phyloP scores from a whole-genome alignment of 2,888 invertebrate genomes.

The Belgica antarctica region DNA sequence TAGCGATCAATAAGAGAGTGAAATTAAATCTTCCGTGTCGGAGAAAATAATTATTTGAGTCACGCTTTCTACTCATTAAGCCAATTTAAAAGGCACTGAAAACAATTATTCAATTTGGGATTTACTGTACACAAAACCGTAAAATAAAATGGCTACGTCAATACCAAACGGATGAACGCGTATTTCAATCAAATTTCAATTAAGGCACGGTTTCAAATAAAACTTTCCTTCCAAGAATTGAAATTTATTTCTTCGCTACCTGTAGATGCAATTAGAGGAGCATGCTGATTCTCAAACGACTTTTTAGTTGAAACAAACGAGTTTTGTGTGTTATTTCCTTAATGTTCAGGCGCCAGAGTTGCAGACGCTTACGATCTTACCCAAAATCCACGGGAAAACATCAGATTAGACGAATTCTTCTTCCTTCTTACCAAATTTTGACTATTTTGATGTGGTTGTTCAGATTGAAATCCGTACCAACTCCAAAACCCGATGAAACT shows the following conservation, averaged over 20 bases:
- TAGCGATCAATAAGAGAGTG: too few species aligned
- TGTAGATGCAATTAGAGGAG: not conserved
- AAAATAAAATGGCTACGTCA: not conserved
- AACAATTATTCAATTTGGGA: not conserved
- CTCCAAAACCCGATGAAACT: not conserved
- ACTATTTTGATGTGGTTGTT: not conserved
- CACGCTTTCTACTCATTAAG: not conserved
- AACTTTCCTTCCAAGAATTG: not conserved
- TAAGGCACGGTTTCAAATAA: too few species aligned
- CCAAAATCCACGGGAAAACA: not conserved
- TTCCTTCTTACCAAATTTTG: not conserved
- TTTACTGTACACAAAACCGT: not conserved
- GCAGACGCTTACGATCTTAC: too few species aligned
- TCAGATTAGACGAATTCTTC: not conserved
- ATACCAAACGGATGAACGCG: not conserved
- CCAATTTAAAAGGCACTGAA: not conserved
- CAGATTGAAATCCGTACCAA: not conserved
- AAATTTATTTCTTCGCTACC: not conserved
- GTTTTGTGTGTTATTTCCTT: not conserved
- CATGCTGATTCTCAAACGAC: not conserved
- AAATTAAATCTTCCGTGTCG: too few species aligned
- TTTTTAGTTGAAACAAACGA: not conserved
- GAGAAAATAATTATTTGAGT: too few species aligned
- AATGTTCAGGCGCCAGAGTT: not conserved
- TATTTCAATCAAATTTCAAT: slow-evolving; percentile 5